These are phyloP conservation scores for Anser brachyrhynchus DNA, from an alignment of 2,113 vertebrate genomes.

Conservation along the genomic window DNA sequence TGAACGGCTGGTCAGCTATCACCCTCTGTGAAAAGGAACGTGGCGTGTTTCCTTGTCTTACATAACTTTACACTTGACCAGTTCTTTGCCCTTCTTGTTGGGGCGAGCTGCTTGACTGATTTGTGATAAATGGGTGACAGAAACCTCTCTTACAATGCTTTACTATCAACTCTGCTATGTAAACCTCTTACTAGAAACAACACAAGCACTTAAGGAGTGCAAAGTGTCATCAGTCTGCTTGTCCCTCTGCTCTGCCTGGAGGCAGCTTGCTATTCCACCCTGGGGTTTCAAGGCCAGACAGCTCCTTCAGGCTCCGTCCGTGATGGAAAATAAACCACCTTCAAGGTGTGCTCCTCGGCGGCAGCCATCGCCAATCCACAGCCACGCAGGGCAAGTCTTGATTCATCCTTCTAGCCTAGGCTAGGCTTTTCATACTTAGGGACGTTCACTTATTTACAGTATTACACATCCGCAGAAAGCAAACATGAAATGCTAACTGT, in stretches of 20 bases:
- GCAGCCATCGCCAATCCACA: background rate
- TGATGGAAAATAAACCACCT: background rate
- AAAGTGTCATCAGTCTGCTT: background rate
- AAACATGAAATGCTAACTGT: background rate
- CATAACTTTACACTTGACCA: slow-evolving; percentile 45
- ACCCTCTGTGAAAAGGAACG: background rate
- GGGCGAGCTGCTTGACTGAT: background rate
- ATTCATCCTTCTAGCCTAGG: rapidly evolving
- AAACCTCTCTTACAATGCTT: background rate
- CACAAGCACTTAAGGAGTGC: background rate
- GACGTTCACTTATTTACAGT: rapidly evolving
- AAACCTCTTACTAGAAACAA: slow-evolving; percentile 16
- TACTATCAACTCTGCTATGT: background rate
- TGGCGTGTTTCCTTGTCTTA: background rate
- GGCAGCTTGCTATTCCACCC: background rate
- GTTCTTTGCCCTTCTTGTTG: background rate
- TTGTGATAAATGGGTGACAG: background rate
- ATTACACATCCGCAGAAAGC: background rate
- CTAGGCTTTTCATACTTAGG: background rate
- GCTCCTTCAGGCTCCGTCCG: rapidly evolving
- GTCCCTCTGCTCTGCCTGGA: background rate
- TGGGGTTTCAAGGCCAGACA: background rate
- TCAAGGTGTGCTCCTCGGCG: background rate
- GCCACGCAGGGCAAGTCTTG: background rate
- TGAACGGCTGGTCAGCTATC: background rate